These are phyloP conservation scores for Leptura quadrifasciata DNA, from an alignment of 2,888 invertebrate genomes.

Conservation along the genomic window DNA sequence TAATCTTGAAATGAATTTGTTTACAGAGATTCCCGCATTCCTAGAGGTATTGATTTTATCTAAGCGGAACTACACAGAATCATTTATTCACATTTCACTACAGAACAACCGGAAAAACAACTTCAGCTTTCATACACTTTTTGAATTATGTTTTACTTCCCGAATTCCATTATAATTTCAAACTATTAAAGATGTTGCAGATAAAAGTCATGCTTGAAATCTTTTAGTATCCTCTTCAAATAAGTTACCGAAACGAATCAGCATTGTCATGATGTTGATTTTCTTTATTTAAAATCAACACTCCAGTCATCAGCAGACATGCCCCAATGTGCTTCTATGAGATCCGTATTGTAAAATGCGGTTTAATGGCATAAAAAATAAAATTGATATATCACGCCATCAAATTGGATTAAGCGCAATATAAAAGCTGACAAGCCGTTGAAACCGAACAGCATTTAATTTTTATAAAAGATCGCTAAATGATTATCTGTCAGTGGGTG, in stretches of 20 bases:
- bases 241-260: neutral
- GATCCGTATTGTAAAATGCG: neutral
- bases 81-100: slow-evolving; percentile 2
- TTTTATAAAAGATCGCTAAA: neutral
- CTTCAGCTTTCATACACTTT: neutral
- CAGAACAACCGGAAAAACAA: slow-evolving; percentile 1
- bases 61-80: slow-evolving; percentile 6
- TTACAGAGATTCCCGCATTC: neutral
- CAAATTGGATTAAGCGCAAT: no score
- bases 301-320: neutral
- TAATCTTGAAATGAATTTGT: neutral
- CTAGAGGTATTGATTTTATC: slow-evolving; percentile 18
- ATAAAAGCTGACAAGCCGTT: no score
- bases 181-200: neutral
- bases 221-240: neutral
- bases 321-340: neutral
- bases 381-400: neutral
- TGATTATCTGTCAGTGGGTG: neutral
- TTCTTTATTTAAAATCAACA: slow-evolving; percentile 1
- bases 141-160: slow-evolving; percentile 15
- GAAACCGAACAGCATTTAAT: neutral
- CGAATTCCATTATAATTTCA: slow-evolving; percentile 5
- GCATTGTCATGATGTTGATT: slow-evolving; percentile 3
- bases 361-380: neutral
- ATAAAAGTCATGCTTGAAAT: neutral